Evolutionary conservation across 2,113 vertebrate species (phyloP).

Genomic region (Halichoeres trimaculatus): DNA sequence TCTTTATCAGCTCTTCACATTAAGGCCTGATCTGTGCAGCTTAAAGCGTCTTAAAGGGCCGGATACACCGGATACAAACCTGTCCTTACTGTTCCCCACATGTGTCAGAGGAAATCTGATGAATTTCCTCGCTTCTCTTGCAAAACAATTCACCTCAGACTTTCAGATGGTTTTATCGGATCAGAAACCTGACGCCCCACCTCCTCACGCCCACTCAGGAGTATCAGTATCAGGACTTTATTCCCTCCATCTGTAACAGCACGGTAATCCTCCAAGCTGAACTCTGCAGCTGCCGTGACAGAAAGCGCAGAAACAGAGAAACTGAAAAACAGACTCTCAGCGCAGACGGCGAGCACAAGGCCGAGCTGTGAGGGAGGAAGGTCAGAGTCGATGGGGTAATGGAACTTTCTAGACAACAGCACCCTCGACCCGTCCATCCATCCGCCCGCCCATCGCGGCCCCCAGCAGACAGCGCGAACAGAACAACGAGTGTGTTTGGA

Average conservation of each 20-base stretch:
- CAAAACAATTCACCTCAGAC: background rate
- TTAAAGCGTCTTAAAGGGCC: background rate
- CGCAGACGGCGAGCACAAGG: constrained; percentile 58
- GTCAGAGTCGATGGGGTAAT: constrained; percentile 66
- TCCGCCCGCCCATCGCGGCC: constrained; percentile 28
- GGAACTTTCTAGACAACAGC: constrained; percentile 63
- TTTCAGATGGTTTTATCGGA: constrained; percentile 9
- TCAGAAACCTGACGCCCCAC: constrained; percentile 37
- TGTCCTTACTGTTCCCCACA: constrained; percentile 2
- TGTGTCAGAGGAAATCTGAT: constrained; percentile 8
- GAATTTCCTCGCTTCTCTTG: background rate
- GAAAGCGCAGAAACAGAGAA: constrained; percentile 25
- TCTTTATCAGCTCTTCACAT: too few relatives aligned
- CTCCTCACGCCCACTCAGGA: constrained; percentile 60
- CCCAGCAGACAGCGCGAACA: constrained; percentile 34
- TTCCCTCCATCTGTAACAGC: constrained; percentile 36
- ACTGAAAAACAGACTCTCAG: constrained; percentile 47
- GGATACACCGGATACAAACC: background rate
- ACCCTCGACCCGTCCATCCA: constrained; percentile 52
- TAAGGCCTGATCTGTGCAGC: too few relatives aligned
- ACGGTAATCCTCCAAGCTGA: constrained; percentile 25
- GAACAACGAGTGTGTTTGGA: constrained; percentile 69
- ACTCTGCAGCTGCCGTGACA: constrained; percentile 59
- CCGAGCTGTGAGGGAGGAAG: constrained; percentile 65
- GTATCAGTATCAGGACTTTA: constrained; percentile 57